A percentile compares a stretch with the other conserved stretches of the same genome.
Conservation (phyloP, 2,113 vertebrate genomes). For the Phainopepla nitens region DNA sequence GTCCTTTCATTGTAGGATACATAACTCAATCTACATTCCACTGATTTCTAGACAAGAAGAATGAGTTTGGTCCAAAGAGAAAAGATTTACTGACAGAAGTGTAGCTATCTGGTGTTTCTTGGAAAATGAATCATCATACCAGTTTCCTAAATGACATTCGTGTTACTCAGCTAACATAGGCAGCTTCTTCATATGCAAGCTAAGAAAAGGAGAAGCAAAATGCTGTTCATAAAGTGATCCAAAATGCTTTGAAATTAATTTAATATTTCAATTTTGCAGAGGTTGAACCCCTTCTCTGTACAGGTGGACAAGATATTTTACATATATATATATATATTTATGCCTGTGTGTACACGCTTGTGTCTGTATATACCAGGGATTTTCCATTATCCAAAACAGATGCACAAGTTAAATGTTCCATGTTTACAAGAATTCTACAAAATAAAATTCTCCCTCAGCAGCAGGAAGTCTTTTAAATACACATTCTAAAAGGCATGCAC, state of each 20-base stretch:
- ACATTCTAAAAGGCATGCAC: constrained; percentile 26
- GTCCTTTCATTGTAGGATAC: not conserved
- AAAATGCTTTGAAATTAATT: not conserved
- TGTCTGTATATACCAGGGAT: not conserved
- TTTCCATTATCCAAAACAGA: not conserved
- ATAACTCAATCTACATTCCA: not conserved
- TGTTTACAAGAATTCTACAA: constrained; percentile 39
- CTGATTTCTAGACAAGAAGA: not conserved
- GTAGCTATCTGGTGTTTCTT: not conserved
- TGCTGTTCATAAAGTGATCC: not conserved
- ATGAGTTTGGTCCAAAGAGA: not conserved
- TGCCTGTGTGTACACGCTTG: not conserved
- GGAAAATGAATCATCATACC: not conserved
- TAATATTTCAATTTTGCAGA: not conserved
- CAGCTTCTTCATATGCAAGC: not conserved
- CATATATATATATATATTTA: rapidly evolving
- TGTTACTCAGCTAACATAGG: not conserved
- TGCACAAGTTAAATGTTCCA: constrained; percentile 1
- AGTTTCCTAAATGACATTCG: not conserved
- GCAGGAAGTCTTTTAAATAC: constrained; percentile 42
- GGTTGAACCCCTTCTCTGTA: not conserved
- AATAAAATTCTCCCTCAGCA: not conserved
- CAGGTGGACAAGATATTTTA: not conserved
- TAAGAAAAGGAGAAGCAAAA: not conserved
- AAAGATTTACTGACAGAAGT: not conserved